A percentile compares a stretch with the other conserved stretches of the same genome.
These are phyloP conservation scores for Caenorhabditis uteleia DNA, from an alignment of 2,888 invertebrate genomes.

Conservation along the genomic window DNA sequence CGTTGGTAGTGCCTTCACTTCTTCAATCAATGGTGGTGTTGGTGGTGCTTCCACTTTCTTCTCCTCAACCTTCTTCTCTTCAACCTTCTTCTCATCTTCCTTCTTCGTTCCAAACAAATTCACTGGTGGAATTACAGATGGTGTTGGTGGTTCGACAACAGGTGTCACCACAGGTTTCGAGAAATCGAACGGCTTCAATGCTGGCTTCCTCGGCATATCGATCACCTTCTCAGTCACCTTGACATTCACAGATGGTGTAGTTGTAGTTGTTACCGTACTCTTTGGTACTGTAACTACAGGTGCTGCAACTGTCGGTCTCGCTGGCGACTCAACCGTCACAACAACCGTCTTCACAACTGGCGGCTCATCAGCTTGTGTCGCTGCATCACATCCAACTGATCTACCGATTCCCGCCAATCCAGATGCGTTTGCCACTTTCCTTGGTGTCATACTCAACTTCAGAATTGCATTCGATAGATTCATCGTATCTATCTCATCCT, in stretches of 20 bases:
- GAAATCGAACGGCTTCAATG: too few relatives aligned
- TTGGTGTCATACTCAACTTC: constrained; percentile 32
- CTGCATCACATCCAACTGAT: constrained; percentile 13
- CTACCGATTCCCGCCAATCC: too few relatives aligned
- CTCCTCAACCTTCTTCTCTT: too few relatives aligned
- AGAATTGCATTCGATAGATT: constrained; percentile 30
- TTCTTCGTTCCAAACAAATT: background rate
- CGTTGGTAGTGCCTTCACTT: constrained; percentile 4
- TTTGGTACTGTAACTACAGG: background rate
- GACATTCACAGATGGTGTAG: constrained; percentile 2
- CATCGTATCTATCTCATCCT: constrained; percentile 11
- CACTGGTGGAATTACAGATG: background rate
- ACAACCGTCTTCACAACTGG: constrained; percentile 17
- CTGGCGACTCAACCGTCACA: constrained; percentile 10
- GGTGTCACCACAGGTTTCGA: too few relatives aligned
- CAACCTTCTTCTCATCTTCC: background rate
- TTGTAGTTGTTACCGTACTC: background rate
- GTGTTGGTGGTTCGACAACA: too few relatives aligned
- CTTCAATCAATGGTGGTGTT: constrained; percentile 1
- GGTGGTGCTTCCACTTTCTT: too few relatives aligned
- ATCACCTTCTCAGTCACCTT: too few relatives aligned
- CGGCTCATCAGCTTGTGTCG: constrained; percentile 33
- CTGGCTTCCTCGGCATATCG: background rate
- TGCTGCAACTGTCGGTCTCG: background rate
- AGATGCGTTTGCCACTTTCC: constrained; percentile 11